Base-by-base conservation (phyloP, 2,888 invertebrate genomes). In the Oxystoma pomonae region DNA sequence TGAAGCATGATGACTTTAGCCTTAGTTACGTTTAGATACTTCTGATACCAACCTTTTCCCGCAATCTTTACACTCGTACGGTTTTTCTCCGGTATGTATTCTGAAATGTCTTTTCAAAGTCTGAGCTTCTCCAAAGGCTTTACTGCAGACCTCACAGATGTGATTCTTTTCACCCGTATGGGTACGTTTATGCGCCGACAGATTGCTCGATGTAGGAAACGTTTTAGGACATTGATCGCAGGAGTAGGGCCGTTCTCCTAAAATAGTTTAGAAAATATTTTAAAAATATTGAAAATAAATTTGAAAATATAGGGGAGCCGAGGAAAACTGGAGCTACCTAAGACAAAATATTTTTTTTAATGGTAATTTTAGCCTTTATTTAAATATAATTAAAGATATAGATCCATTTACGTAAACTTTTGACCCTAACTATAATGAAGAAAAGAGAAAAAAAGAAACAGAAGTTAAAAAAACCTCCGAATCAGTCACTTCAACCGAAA, bases 31-130 rank as follows among this genome's bases (percentile, higher is more conserved):
- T n/a, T n/a, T n/a, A n/a, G n/a, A n/a, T n/a, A n/a, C n/a, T n/a
- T n/a, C n/a, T n/a, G n/a, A n/a, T n/a, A n/a, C n/a, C n/a, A n/a
- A 79, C 58, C 76, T 68, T 21, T 75, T 75, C 1, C 76, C 76
- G 65, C 79, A 80, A 55, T 74, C 61, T 2, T 68, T 68, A 67
- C 79, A 79, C 9, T 71, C 68, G 52, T 78, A 79, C 2, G 78
- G 79, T 61, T 74, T 76, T 64, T 80, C 79, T 0, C 79, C 79
- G 0, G 78, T 79, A 66, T 79, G 79, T 1, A 74, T 75, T 20
- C 78, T 67, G 19, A 73, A 72, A 62, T 79, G 79, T 55, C 75
- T 71, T 63, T 78, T 78, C 53, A 79, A 66, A 0, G 77, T 79
- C 21, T 78, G 67, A 0, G 74, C 60, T 66, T 79, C 78, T 1